Percentiles rank a stretch among this genome's conserved stretches.
phyloP scores from a whole-genome alignment of 2,113 vertebrate genomes.

The Pheucticus melanocephalus region DNA sequence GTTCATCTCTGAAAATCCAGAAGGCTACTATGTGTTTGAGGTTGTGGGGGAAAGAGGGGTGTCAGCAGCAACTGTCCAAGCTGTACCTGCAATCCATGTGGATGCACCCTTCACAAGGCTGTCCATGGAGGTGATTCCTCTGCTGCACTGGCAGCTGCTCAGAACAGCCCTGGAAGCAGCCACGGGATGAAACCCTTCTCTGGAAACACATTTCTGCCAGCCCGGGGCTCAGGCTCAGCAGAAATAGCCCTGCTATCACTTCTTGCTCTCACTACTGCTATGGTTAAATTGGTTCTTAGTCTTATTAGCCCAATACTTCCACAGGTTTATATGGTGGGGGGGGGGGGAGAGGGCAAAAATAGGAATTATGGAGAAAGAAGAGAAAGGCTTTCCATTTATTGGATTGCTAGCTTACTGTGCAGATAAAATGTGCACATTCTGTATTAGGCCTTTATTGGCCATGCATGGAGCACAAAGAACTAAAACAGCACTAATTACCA shows the following conservation, averaged over 20 bases:
- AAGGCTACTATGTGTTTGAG: neutral
- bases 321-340: neutral
- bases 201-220: neutral
- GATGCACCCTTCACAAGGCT: neutral
- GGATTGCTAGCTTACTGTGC: neutral
- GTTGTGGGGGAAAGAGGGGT: neutral
- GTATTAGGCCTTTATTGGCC: conserved; percentile 9
- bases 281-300: neutral
- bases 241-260: neutral
- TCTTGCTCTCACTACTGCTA: neutral
- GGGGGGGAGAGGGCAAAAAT: neutral
- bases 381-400: neutral
- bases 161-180: neutral
- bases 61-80: neutral
- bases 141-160: neutral
- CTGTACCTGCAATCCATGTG: neutral
- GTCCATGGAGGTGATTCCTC: neutral
- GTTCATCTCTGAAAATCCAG: neutral
- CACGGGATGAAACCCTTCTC: neutral
- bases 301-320: neutral
- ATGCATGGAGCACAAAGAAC: conserved; percentile 1
- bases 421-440: conserved; percentile 35
- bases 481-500: conserved; percentile 34
- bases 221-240: neutral
- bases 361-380: neutral